Percentiles rank a stretch among this genome's conserved stretches.
These are phyloP conservation scores for Hipposideros armiger DNA, from an alignment of 2,113 vertebrate genomes.

Conservation along the genomic window DNA sequence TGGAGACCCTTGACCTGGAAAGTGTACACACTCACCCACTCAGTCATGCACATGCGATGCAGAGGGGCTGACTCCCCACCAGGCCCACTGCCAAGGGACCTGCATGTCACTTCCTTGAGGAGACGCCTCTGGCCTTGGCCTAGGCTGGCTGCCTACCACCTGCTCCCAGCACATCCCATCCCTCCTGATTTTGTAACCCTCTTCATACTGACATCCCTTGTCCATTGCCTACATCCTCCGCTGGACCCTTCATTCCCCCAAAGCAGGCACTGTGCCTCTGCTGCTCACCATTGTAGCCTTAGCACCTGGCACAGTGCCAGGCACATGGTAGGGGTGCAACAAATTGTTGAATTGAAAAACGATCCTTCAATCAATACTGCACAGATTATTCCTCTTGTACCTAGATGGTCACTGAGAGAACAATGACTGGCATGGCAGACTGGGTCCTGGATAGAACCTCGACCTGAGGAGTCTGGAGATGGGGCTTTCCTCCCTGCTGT, in stretches of 20 bases:
- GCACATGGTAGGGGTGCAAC: background rate
- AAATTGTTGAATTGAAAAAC: background rate
- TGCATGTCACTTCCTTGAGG: background rate
- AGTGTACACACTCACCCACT: background rate
- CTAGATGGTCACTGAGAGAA: background rate
- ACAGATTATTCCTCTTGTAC: background rate
- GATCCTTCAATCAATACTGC: background rate
- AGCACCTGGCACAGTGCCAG: background rate
- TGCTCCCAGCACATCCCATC: background rate
- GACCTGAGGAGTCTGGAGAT: background rate
- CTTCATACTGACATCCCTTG: background rate
- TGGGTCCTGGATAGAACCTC: background rate
- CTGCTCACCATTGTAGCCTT: too few species aligned
- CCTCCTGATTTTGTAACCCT: background rate
- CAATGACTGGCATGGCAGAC: accelerated
- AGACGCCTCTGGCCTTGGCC: background rate
- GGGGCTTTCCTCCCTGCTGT: background rate
- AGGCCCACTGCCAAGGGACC: background rate
- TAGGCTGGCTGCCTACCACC: background rate
- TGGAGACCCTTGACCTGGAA: background rate
- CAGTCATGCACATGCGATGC: background rate
- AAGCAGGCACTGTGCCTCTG: background rate
- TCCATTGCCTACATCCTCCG: too few species aligned
- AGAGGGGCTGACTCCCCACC: background rate
- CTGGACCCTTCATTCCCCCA: background rate